phyloP scores from a whole-genome alignment of 2,888 invertebrate genomes.

The Poecilobothrus nobilitatus region DNA sequence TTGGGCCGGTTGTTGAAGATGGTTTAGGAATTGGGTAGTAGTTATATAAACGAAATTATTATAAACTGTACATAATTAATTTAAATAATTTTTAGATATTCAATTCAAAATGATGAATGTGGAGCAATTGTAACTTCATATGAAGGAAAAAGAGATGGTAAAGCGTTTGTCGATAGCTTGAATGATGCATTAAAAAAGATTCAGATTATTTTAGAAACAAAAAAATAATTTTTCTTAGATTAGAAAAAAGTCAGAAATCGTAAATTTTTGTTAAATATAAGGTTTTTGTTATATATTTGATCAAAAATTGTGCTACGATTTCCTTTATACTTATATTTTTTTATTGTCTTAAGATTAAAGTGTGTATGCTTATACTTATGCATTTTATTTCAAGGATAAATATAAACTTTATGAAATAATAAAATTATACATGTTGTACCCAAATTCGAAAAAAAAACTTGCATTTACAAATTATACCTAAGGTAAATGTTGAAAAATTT shows the following conservation, averaged over 20 bases:
- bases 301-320: no score
- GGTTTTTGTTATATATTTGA: no score
- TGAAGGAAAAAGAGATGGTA: constrained; percentile 58
- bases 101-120: constrained; percentile 70
- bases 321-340: no score
- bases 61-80: background rate
- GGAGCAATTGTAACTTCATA: constrained; percentile 81
- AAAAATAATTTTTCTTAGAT: background rate
- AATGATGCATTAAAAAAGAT: constrained; percentile 66
- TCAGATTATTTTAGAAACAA: constrained; percentile 29
- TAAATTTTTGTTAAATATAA: background rate
- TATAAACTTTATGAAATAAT: no score
- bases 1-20: constrained; percentile 84
- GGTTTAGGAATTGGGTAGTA: constrained; percentile 89
- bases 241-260: background rate
- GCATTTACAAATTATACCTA: no score
- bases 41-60: background rate
- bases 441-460: no score
- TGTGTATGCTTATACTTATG: no score
- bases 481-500: no score
- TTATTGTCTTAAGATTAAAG: no score
- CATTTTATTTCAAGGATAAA: no score
- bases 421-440: no score
- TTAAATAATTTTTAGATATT: constrained; percentile 58
- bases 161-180: constrained; percentile 62